Conservation (phyloP, 2,113 vertebrate genomes). For the Vireo altiloquus region DNA sequence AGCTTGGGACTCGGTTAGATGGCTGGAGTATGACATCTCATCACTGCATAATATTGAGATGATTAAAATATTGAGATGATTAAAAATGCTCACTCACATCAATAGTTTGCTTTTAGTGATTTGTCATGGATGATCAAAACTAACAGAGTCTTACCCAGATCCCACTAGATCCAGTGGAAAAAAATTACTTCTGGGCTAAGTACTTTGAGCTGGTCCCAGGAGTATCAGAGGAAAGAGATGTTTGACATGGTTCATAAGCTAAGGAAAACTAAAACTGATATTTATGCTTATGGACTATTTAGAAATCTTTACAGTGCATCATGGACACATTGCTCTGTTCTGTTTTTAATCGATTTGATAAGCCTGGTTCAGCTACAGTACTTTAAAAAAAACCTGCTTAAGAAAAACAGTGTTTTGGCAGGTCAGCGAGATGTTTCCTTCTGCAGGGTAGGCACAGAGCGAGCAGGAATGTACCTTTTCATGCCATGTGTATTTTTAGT, state of each 20-base stretch:
- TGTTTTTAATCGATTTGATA: neutral
- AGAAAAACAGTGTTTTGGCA: constrained; percentile 21
- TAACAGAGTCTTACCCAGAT: neutral
- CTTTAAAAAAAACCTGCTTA: neutral
- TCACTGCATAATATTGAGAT: neutral
- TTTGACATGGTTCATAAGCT: neutral
- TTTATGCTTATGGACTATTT: neutral
- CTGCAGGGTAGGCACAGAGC: neutral
- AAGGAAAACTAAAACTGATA: neutral
- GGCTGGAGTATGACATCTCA: neutral
- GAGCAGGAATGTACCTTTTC: constrained; percentile 17
- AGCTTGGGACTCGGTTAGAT: neutral
- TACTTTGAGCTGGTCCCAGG: neutral
- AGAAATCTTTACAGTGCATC: neutral
- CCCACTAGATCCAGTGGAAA: neutral
- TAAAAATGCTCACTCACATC: neutral
- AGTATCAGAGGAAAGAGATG: neutral
- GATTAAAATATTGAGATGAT: neutral
- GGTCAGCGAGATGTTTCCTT: neutral
- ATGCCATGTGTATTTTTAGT: constrained; percentile 31
- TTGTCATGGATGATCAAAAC: neutral
- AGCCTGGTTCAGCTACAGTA: neutral
- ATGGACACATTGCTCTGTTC: neutral
- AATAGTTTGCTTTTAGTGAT: neutral
- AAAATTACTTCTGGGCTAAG: neutral